phyloP scores from a whole-genome alignment of 2,888 invertebrate species.

The Parnassius orleans region DNA sequence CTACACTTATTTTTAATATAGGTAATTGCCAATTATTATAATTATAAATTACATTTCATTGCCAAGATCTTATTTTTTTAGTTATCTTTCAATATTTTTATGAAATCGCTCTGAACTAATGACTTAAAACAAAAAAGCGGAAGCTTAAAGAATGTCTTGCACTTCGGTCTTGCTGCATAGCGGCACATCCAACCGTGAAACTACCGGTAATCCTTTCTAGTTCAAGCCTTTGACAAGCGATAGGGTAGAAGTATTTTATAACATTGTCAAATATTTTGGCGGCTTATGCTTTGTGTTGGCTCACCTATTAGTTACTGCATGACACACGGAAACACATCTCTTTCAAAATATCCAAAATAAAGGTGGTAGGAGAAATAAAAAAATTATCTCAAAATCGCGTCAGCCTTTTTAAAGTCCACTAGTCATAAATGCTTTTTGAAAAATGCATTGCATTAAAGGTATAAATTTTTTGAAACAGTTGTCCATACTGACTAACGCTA shows the following conservation, averaged over 20 bases:
- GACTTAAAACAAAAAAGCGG: conserved; percentile 46
- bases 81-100: not conserved
- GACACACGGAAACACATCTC: no score
- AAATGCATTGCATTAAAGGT: no score
- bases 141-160: conserved; percentile 55
- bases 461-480: no score
- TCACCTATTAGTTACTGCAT: conserved; percentile 16
- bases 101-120: conserved; percentile 28
- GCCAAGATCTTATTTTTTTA: not conserved
- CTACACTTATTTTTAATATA: no score
- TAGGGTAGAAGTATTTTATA: conserved; percentile 65
- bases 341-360: no score
- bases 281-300: conserved; percentile 51
- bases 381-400: not conserved
- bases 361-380: not conserved
- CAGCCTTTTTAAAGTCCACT: not conserved
- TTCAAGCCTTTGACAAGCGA: conserved; percentile 68
- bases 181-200: conserved; percentile 56
- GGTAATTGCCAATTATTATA: no score
- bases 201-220: conserved; percentile 71
- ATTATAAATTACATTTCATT: no score
- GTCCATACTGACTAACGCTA: no score
- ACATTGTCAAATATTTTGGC: conserved; percentile 72
- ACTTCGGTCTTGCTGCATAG: conserved; percentile 35
- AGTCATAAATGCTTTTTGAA: no score